Conservation (phyloP, 2,113 vertebrate species). For the Lampris megalopsis region DNA sequence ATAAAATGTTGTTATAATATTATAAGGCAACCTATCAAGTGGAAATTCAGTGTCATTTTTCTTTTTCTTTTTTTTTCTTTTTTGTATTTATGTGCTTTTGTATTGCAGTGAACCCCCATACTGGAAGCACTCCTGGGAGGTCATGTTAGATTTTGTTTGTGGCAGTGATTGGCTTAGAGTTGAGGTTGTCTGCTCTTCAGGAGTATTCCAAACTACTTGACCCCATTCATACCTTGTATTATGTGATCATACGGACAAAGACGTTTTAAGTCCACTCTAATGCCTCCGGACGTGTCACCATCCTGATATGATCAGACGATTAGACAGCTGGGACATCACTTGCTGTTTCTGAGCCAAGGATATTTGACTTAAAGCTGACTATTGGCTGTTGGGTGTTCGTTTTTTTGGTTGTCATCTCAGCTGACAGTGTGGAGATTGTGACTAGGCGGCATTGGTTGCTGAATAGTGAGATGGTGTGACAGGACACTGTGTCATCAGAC, state of each 20-base stretch:
- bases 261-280: not conserved
- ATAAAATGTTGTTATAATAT: no score
- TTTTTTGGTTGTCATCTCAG: not conserved
- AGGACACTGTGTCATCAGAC: conserved; percentile 64
- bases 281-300: no score
- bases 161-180: conserved; percentile 8
- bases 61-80: not conserved
- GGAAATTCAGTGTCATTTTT: no score
- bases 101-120: not conserved
- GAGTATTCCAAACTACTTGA: not conserved
- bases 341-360: not conserved
- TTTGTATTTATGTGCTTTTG: not conserved
- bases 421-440: conserved; percentile 40
- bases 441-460: conserved; percentile 38
- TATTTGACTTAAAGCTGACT: not conserved
- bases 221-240: no score
- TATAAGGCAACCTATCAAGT: no score
- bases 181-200: not conserved
- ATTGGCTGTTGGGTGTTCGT: conserved; percentile 7
- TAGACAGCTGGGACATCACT: no score
- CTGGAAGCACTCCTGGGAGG: not conserved
- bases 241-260: not conserved
- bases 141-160: not conserved
- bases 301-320: no score
- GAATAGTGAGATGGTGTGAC: conserved; percentile 67